phyloP scores from a whole-genome alignment of 2,113 vertebrate genomes.

The Trichechus manatus region DNA sequence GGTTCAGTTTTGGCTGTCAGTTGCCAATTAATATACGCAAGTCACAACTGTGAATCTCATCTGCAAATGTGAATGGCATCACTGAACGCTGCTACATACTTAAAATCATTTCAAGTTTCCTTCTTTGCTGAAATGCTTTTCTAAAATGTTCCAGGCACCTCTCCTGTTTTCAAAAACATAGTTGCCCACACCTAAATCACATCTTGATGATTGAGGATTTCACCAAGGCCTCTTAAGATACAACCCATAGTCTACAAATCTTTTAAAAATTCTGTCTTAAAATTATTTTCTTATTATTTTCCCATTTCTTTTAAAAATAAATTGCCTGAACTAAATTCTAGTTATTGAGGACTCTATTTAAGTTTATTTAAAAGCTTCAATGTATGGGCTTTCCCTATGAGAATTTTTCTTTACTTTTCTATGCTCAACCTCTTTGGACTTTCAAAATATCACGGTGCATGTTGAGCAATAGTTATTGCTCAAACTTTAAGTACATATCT shows the following conservation, averaged over 20 bases:
- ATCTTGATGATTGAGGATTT: conserved; percentile 32
- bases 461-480: background rate
- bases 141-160: conserved; percentile 42
- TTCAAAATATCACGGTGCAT: conserved; percentile 31
- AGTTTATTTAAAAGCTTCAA: conserved; percentile 39
- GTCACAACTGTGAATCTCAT: conserved; percentile 9
- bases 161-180: conserved; percentile 53
- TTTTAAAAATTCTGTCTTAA: conserved; percentile 43
- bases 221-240: background rate
- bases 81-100: conserved; percentile 29
- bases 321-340: conserved; percentile 1
- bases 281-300: conserved; percentile 15
- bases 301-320: conserved; percentile 31
- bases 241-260: background rate
- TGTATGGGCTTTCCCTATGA: background rate
- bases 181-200: conserved; percentile 19
- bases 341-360: background rate
- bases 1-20: background rate
- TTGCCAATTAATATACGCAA: background rate
- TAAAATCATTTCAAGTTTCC: conserved; percentile 36
- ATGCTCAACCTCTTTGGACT: conserved; percentile 42
- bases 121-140: conserved; percentile 22
- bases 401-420: conserved; percentile 57
- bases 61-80: background rate
- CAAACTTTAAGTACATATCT: conserved; percentile 46